Evolutionary conservation across 2,797 vertebrate species (phyloP).

Genomic region (Simalia tracyae): DNA sequence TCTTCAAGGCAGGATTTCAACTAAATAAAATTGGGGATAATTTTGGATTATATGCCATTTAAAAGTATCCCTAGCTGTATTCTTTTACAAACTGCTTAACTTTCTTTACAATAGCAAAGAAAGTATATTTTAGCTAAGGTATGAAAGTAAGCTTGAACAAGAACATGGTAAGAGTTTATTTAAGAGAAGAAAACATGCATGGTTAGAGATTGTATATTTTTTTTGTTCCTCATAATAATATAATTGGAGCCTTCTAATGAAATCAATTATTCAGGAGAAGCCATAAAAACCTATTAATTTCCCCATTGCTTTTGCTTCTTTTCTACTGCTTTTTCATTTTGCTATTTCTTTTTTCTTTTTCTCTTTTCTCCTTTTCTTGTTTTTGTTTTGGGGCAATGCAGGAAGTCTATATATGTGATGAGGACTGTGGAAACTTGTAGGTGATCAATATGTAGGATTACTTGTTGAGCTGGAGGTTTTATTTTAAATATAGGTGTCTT

Average conservation of each 20-base stretch:
- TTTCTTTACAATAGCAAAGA: not conserved
- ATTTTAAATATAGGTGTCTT: not conserved
- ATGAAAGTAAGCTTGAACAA: not conserved
- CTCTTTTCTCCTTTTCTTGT: not conserved
- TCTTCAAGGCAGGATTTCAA: not conserved
- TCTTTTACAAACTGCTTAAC: not conserved
- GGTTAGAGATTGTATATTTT: not conserved
- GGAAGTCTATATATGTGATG: not conserved
- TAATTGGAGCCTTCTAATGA: not conserved
- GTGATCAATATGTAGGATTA: not conserved
- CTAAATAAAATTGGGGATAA: not conserved
- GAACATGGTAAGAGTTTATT: not conserved
- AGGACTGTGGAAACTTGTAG: not conserved
- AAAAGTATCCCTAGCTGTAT: not conserved
- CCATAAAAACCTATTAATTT: not conserved
- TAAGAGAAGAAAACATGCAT: not conserved
- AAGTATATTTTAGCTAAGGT: not conserved
- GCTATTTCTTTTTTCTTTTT: not conserved
- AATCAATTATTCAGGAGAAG: not conserved
- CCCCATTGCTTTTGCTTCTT: not conserved
- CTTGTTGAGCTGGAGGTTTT: not conserved
- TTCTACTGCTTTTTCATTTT: not conserved
- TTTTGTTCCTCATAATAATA: not conserved
- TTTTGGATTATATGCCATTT: not conserved
- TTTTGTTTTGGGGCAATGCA: not conserved